Conservation (phyloP, 2,113 vertebrate genomes). For the Carollia perspicillata region DNA sequence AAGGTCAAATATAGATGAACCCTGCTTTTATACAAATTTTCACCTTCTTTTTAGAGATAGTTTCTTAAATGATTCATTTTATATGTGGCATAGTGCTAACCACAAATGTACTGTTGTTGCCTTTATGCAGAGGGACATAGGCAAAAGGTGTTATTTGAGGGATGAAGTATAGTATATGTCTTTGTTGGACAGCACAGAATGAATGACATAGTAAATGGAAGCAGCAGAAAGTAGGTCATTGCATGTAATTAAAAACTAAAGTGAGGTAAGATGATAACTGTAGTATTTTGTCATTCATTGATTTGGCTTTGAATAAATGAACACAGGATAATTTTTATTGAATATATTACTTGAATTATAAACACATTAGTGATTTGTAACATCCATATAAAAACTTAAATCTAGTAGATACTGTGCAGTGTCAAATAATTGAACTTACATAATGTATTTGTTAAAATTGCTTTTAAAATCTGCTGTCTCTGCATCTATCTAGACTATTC, state of each 20-base stretch:
- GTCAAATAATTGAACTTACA: conserved; percentile 12
- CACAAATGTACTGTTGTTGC: background rate
- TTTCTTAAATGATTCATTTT: background rate
- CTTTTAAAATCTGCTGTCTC: conserved; percentile 18
- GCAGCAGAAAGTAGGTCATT: conserved; percentile 6
- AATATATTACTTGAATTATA: conserved; percentile 9
- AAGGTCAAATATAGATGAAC: background rate
- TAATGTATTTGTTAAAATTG: conserved; percentile 13
- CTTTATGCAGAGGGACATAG: background rate
- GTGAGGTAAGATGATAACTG: background rate
- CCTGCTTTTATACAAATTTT: background rate
- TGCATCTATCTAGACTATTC: background rate
- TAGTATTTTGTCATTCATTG: background rate
- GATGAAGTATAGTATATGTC: background rate
- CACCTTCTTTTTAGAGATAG: background rate
- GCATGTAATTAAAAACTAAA: conserved; percentile 14
- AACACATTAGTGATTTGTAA: background rate
- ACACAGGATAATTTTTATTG: conserved; percentile 13
- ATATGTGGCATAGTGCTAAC: background rate
- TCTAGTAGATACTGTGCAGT: background rate
- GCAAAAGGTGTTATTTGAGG: conserved; percentile 15
- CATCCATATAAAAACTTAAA: conserved; percentile 12
- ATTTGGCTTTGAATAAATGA: conserved; percentile 51
- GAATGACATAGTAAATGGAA: conserved; percentile 11
- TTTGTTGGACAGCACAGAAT: conserved; percentile 27